Conservation (phyloP, 2,888 invertebrate species). For the Tetheella fluctuosa region DNA sequence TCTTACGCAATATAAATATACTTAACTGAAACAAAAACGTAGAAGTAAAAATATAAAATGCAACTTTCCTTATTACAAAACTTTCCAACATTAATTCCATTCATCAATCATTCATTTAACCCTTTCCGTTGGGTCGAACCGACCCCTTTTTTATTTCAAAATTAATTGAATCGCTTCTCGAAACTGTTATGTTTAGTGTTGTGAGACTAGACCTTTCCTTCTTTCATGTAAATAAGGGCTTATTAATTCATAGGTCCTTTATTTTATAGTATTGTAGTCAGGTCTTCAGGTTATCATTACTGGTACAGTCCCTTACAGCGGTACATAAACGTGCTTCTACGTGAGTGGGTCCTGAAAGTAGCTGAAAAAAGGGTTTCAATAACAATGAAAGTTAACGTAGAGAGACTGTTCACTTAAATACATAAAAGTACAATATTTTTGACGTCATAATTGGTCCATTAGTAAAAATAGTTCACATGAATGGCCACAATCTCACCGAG, state of each 20-base stretch:
- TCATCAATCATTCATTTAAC: constrained; percentile 7
- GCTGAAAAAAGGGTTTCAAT: too few species aligned
- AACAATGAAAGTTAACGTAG: too few species aligned
- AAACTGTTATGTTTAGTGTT: not conserved
- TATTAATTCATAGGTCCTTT: not conserved
- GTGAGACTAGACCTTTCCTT: not conserved
- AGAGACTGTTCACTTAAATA: too few species aligned
- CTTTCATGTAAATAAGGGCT: not conserved
- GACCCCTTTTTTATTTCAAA: not conserved
- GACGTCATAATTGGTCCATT: too few species aligned
- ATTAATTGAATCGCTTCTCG: not conserved
- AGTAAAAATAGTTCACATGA: too few species aligned
- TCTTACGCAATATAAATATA: not conserved
- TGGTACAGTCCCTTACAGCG: too few species aligned
- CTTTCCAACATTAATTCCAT: not conserved
- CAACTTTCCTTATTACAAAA: not conserved
- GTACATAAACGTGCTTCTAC: too few species aligned
- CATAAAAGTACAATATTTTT: too few species aligned
- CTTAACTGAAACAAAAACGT: not conserved
- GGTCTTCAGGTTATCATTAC: too few species aligned
- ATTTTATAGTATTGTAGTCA: not conserved
- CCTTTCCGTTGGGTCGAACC: not conserved
- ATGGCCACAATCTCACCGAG: too few species aligned
- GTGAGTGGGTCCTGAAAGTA: too few species aligned
- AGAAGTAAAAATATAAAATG: not conserved